These are phyloP conservation scores for Mystacornis crossleyi DNA, from an alignment of 2,113 vertebrate genomes.

Conservation along the genomic window DNA sequence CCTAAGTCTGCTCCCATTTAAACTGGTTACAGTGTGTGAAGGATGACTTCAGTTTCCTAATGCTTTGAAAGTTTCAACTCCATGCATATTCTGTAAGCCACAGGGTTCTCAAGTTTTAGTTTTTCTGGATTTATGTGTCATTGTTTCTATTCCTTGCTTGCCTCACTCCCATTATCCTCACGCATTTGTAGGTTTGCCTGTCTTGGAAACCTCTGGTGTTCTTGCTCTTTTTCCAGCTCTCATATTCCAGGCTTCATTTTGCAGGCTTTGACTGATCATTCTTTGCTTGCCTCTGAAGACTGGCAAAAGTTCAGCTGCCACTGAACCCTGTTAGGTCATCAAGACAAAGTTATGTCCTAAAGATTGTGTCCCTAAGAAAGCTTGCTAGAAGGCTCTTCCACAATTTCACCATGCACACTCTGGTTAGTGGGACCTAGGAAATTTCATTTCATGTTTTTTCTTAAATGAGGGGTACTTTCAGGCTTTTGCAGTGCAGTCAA, in stretches of 20 bases:
- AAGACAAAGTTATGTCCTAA: not conserved
- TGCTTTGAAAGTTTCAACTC: not conserved
- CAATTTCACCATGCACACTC: not conserved
- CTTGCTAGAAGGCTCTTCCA: not conserved
- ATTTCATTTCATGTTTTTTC: not conserved
- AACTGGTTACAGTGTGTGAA: not conserved
- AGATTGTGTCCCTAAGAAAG: not conserved
- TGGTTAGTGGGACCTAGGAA: not conserved
- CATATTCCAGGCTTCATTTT: not conserved
- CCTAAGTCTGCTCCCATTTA: not conserved
- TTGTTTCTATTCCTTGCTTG: not conserved
- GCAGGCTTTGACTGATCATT: not conserved
- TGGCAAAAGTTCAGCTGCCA: not conserved
- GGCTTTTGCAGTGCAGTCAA: not conserved
- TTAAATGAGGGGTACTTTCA: not conserved
- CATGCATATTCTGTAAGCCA: not conserved
- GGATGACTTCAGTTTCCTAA: not conserved
- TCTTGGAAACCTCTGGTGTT: not conserved
- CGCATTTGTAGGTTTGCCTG: not conserved
- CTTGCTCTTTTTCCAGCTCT: not conserved
- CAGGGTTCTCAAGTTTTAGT: not conserved
- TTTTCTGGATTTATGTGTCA: not conserved
- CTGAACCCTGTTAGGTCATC: not conserved
- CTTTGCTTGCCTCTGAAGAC: not conserved
- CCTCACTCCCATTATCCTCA: not conserved